Evolutionary conservation across 2,888 invertebrate species (phyloP), one percentile per base, ranked within the genome.

Genomic region (Conomelus anceps): DNA sequence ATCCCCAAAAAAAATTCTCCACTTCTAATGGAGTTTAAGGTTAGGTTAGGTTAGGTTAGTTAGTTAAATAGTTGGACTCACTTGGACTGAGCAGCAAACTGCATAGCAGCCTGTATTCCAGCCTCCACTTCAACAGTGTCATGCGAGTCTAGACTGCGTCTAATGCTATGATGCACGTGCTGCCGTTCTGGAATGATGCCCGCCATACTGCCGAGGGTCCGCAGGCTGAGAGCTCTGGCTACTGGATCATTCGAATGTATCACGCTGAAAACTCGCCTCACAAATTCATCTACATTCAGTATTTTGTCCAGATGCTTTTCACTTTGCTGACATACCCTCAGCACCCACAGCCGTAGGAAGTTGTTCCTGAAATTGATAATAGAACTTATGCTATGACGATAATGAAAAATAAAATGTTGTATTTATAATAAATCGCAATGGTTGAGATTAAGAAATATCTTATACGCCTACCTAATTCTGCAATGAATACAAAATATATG

Each of bases 251-350:
- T 99, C 9, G 99, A 98, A 93, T 99, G 98, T 92, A 98, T 97
- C 0, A 99, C 99, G 93, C 97, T 97, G 92, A 97, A 98, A 24
- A 99, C 96, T 92, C 98, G 94, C 87, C 97, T 95, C 4, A 99
- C 95, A 93, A 98, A 97, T 93, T 99, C 99, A 92, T 99, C 99
- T 0, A 99, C 97, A 93, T 98, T 99, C 24, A 99, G 94, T 91
- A 99, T 98, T 94, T 98, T 99, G 93, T 99, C 98, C 89, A 99
- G 94, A 94, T 99, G 99, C 93, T 98, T 98, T 93, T 98, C 98
- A 93, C 98, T 98, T 93, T 99, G 98, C 91, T 99, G 98, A 91
- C 98, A 98, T 0, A 99, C 98, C 89, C 98, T 95, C 84, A 99
- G 93, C 0, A 99, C 97, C 96, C 98, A 98, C 84, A 99, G 95